Conservation (phyloP, 2,888 invertebrate genomes). For the Drosophila picticornis region DNA sequence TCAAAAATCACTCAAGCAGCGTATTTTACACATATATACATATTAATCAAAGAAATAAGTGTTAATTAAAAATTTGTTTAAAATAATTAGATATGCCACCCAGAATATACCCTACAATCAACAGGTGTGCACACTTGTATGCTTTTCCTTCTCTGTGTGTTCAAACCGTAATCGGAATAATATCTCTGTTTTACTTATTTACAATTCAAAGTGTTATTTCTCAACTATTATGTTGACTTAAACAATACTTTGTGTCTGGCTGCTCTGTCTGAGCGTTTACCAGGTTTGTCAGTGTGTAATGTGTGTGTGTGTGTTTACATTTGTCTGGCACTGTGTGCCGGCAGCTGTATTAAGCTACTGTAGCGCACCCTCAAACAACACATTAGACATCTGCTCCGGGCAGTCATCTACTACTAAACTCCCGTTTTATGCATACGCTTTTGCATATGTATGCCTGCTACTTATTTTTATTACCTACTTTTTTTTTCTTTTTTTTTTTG, state of each 20-base stretch:
- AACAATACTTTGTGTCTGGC: constrained; percentile 10
- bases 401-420: constrained; percentile 49
- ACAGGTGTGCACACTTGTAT: constrained; percentile 10
- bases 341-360: constrained; percentile 33
- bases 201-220: constrained; percentile 10
- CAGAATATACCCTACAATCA: constrained; percentile 4
- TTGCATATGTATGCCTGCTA: constrained; percentile 40
- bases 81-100: neutral
- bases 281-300: neutral
- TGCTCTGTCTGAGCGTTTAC: neutral
- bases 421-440: constrained; percentile 40
- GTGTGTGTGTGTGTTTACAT: constrained; percentile 22
- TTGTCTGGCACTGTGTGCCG: constrained; percentile 36
- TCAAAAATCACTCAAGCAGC: neutral
- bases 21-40: neutral
- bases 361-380: constrained; percentile 37
- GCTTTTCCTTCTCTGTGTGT: neutral
- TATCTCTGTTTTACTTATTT: constrained; percentile 9
- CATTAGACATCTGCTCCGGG: constrained; percentile 65
- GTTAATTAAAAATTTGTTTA: neutral
- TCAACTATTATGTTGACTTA: constrained; percentile 9
- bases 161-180: neutral
- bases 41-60: neutral
- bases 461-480: constrained; percentile 44
- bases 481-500: constrained; percentile 49